These are phyloP conservation scores for Apis florea DNA, from an alignment of 1,140 invertebrate species.

Conservation along the genomic window DNA sequence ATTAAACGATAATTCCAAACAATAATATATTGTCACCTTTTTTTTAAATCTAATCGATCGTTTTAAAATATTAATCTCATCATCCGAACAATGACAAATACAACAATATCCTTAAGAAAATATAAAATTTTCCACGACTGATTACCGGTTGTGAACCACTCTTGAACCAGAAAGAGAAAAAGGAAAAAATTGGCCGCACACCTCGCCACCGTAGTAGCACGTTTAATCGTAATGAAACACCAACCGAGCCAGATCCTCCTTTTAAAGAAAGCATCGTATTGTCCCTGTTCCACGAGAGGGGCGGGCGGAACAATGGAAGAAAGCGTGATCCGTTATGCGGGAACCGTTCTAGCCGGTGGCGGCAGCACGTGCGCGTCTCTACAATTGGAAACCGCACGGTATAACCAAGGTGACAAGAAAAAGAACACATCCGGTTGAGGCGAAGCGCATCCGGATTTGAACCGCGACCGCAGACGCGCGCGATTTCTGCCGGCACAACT, in stretches of 20 bases:
- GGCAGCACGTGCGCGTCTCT: not conserved
- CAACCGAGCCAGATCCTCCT: not conserved
- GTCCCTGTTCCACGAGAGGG: not conserved
- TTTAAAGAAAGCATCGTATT: not conserved
- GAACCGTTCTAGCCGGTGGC: not conserved
- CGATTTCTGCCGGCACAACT: slow-evolving; percentile 27
- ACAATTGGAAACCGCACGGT: slow-evolving; percentile 9
- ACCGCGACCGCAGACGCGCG: slow-evolving; percentile 35
- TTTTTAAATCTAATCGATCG: too few species aligned
- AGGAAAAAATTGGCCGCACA: too few species aligned
- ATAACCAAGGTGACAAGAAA: slow-evolving; percentile 22
- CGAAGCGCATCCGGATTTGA: slow-evolving; percentile 50
- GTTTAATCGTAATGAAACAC: not conserved
- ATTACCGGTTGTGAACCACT: too few species aligned
- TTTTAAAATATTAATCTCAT: too few species aligned
- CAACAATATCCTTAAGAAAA: too few species aligned
- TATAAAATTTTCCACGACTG: too few species aligned
- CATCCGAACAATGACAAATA: too few species aligned
- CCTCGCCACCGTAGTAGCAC: too few species aligned
- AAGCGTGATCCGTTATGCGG: not conserved
- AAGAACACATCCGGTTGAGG: slow-evolving; percentile 31
- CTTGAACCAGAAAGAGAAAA: too few species aligned
- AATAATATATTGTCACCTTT: too few species aligned
- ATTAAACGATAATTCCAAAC: too few species aligned
- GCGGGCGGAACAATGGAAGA: not conserved